A percentile compares a stretch with the other conserved stretches of the same genome.
Conservation (phyloP, 2,113 vertebrate genomes). For the Alligator sinensis region DNA sequence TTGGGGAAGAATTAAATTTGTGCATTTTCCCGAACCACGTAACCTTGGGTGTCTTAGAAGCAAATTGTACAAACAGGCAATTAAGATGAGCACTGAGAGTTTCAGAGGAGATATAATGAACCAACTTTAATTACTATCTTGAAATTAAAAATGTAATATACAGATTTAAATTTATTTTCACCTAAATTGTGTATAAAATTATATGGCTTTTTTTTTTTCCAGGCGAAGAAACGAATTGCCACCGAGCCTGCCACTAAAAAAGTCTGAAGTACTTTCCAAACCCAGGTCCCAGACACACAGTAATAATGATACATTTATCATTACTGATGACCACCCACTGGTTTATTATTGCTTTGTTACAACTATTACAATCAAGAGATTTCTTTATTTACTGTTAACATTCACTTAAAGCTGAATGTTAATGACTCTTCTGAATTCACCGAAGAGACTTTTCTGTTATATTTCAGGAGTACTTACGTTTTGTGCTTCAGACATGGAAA, state of each 20-base stretch:
- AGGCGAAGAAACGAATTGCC: constrained; percentile 77
- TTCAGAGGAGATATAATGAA: constrained; percentile 83
- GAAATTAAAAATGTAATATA: constrained; percentile 85
- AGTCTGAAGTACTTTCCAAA: constrained; percentile 81
- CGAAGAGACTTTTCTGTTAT: constrained; percentile 80
- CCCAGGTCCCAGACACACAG: constrained; percentile 77
- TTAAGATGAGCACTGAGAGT: constrained; percentile 79
- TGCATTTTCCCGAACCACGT: constrained; percentile 75
- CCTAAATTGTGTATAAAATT: constrained; percentile 83
- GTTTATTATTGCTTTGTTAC: constrained; percentile 87
- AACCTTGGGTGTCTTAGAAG: constrained; percentile 84
- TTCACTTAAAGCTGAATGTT: constrained; percentile 88
- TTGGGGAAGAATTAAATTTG: constrained; percentile 81
- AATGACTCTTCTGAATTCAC: constrained; percentile 86
- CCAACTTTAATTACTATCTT: constrained; percentile 85
- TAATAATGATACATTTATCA: constrained; percentile 85
- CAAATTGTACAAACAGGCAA: constrained; percentile 82
- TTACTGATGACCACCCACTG: constrained; percentile 89
- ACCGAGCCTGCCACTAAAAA: constrained; percentile 78
- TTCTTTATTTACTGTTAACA: constrained; percentile 90
- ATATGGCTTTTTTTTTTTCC: constrained; percentile 63
- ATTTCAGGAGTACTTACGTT: constrained; percentile 80
- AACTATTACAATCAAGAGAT: constrained; percentile 87
- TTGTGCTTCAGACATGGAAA: constrained; percentile 55
- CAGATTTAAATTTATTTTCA: constrained; percentile 85